Evolutionary conservation across 1,140 invertebrate genomes (phyloP).

Genomic region (Caerostris darwini): DNA sequence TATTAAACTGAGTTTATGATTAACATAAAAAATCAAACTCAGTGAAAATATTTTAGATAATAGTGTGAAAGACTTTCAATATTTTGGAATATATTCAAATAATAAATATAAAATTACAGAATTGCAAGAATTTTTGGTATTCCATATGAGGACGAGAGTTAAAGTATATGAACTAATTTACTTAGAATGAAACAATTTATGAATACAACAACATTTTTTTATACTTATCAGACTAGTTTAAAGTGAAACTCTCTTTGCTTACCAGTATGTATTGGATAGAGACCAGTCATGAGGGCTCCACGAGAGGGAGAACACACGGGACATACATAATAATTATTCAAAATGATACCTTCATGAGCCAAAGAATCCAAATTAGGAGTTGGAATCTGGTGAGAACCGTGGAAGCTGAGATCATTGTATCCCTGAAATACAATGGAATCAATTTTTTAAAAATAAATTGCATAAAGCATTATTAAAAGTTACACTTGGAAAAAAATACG

Average conservation of each 20-base stretch:
- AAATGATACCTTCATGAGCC: slow-evolving; percentile 85
- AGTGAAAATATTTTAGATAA: no score
- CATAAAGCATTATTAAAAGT: background rate
- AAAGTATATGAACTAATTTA: background rate
- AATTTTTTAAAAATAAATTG: background rate
- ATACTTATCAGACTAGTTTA: background rate
- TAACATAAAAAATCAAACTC: no score
- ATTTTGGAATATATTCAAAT: no score
- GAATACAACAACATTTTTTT: background rate
- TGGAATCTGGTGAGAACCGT: slow-evolving; percentile 90
- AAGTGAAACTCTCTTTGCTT: slow-evolving; percentile 76
- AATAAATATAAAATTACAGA: no score
- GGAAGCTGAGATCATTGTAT: slow-evolving; percentile 94
- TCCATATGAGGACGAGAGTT: no score
- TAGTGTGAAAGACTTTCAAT: no score
- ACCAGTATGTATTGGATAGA: slow-evolving; percentile 92
- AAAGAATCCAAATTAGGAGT: slow-evolving; percentile 93
- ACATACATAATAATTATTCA: slow-evolving; percentile 91
- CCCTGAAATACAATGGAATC: slow-evolving; percentile 82
- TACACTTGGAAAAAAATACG: no score
- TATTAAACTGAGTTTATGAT: no score
- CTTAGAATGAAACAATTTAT: background rate
- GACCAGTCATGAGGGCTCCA: slow-evolving; percentile 92
- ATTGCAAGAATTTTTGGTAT: no score
- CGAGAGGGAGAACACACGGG: slow-evolving; percentile 90